Base-by-base conservation (phyloP, 2,888 invertebrate species). In the Blera fallax region DNA sequence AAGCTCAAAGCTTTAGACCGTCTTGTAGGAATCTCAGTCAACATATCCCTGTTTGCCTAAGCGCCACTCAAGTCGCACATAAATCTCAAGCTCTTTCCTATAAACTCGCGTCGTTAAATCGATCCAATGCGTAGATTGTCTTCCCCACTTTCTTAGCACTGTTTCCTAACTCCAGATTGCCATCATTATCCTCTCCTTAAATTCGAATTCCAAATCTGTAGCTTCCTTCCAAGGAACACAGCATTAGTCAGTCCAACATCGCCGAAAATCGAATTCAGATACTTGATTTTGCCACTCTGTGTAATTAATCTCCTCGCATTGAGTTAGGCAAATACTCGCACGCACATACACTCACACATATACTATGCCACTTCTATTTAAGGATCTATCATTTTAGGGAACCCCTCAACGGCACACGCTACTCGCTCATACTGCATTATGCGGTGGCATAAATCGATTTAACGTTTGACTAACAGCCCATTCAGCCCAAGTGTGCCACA, bases 381-480 rank as follows among this genome's bases (percentile, higher is more conserved):
- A 40, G 11, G 7, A 54, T 54, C 21, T 50, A 1, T 10, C 24
- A 62, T 27, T 29, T 48, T 29, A 10, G 8, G 18, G 37, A n/a
- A 21, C 48, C n/a, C 34, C 45, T 16, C 4, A 16, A 16, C 64
- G n/a, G 11, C 37, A 43, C 18, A 56, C 16, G 16, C 18, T 8
- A 27, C 24, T 6, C 24, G 16, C 37, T 24, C 24, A 50, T 21
- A 52, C 21, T 56, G 43, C 45, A 67, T 67, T 48, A 65, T 50
- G 65, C 40, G 50, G 48, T 40, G 67, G 27, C 67, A 60, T 67
- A 77, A 77, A 67, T 77, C 67, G 77, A 77, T 77, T 67, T 77
- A 77, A 60, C 58, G 67, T 67, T 67, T 77, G 76, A 67, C 67
- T 77, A 77, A 77, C 58, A 77, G 58, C 77, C 77, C 43, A 48